A percentile compares a stretch with the other conserved stretches of the same genome.
Evolutionary conservation across 2,888 invertebrate species (phyloP).

Genomic region (Branchipolynoe longqiensis): DNA sequence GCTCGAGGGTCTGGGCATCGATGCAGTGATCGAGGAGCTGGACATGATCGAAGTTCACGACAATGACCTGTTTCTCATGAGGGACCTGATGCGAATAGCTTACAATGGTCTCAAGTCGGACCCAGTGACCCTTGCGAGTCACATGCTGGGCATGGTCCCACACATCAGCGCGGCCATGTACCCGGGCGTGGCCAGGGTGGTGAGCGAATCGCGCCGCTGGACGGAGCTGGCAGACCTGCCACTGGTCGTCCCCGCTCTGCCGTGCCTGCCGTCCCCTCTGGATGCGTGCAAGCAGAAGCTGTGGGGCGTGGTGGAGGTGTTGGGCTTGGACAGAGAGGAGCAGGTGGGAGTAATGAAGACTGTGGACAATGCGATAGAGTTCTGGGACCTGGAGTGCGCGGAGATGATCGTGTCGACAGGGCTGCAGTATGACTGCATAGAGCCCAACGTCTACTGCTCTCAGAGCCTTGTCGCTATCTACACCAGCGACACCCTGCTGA

Average conservation of each 20-base stretch:
- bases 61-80: conserved; percentile 55
- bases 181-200: not conserved
- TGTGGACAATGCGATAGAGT: conserved; percentile 62
- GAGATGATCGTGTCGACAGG: conserved; percentile 58
- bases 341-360: conserved; percentile 62
- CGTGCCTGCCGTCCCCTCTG: conserved; percentile 62
- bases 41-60: conserved; percentile 19
- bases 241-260: conserved; percentile 59
- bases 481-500: conserved; percentile 17
- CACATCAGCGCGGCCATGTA: not conserved
- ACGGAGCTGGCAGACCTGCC: not conserved
- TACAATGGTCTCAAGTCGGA: conserved; percentile 7
- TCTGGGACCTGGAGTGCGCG: conserved; percentile 63
- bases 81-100: conserved; percentile 14
- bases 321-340: conserved; percentile 34
- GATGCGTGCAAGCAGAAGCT: conserved; percentile 59
- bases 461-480: conserved; percentile 46
- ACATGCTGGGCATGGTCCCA: conserved; percentile 47
- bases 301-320: conserved; percentile 61
- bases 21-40: conserved; percentile 13
- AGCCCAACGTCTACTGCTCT: conserved; percentile 62
- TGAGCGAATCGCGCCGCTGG: conserved; percentile 40
- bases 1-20: conserved; percentile 6
- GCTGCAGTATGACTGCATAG: conserved; percentile 59
- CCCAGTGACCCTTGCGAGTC: conserved; percentile 16